Percentiles rank a stretch among this genome's conserved stretches.
These are phyloP conservation scores for Nymphalis urticae DNA, from an alignment of 2,888 invertebrate genomes.

Conservation along the genomic window DNA sequence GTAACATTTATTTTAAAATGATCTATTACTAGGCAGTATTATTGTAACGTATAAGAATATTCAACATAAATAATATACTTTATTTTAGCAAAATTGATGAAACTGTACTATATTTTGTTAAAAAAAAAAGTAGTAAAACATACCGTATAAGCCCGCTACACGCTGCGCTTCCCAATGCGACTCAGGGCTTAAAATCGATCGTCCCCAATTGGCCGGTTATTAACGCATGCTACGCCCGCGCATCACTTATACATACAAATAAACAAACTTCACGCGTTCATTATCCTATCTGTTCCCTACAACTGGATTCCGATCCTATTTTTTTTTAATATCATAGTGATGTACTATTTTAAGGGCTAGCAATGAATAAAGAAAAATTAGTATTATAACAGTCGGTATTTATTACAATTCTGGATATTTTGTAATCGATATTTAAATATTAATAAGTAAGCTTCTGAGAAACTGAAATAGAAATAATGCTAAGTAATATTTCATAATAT, in stretches of 20 bases:
- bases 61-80: too few relatives aligned
- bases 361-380: too few relatives aligned
- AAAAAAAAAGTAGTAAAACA: neutral
- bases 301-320: constrained; percentile 24
- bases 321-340: constrained; percentile 18
- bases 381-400: neutral
- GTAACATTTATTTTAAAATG: too few relatives aligned
- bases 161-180: constrained; percentile 30
- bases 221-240: constrained; percentile 57
- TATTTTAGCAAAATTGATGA: too few relatives aligned
- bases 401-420: too few relatives aligned
- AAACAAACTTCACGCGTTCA: constrained; percentile 30
- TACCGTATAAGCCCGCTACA: constrained; percentile 7
- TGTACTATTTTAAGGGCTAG: constrained; percentile 17
- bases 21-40: too few relatives aligned
- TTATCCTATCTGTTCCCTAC: constrained; percentile 29
- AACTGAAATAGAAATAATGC: too few relatives aligned
- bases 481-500: too few relatives aligned
- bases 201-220: constrained; percentile 69
- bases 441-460: too few relatives aligned
- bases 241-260: constrained; percentile 34
- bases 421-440: too few relatives aligned
- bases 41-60: too few relatives aligned
- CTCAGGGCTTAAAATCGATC: constrained; percentile 44
- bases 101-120: too few relatives aligned